phyloP scores from a whole-genome alignment of 2,888 invertebrate genomes.

The Tuta absoluta region DNA sequence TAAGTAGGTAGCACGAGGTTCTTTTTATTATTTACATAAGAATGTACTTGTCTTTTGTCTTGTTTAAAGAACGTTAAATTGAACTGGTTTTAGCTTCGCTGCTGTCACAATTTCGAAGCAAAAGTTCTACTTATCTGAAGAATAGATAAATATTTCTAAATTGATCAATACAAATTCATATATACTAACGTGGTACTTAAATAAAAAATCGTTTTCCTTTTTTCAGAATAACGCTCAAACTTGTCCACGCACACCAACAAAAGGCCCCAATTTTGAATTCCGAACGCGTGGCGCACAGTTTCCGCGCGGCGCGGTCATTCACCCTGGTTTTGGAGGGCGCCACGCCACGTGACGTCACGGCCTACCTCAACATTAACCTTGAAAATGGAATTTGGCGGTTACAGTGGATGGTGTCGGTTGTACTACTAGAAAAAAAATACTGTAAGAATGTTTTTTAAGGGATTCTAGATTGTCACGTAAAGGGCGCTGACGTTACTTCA shows the following conservation, averaged over 20 bases:
- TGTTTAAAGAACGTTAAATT: too few relatives aligned
- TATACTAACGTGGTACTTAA: too few relatives aligned
- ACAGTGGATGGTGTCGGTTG: conserved; percentile 29
- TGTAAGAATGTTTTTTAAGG: background rate
- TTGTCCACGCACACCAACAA: conserved; percentile 59
- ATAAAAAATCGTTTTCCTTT: background rate
- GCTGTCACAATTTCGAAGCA: too few relatives aligned
- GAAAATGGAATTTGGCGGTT: conserved; percentile 60
- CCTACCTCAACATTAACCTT: conserved; percentile 76
- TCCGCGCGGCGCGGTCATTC: conserved; percentile 73
- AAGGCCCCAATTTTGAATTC: conserved; percentile 76
- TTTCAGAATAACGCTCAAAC: conserved; percentile 15
- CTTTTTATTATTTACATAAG: too few relatives aligned
- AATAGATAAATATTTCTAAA: too few relatives aligned
- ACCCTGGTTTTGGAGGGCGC: conserved; percentile 77
- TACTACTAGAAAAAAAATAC: background rate
- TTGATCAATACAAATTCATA: too few relatives aligned
- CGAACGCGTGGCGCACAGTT: conserved; percentile 76
- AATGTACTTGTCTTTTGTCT: too few relatives aligned
- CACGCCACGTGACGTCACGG: conserved; percentile 70
- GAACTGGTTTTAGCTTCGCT: too few relatives aligned
- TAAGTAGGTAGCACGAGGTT: too few relatives aligned
- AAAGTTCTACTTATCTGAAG: too few relatives aligned
- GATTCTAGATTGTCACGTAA: too few relatives aligned
- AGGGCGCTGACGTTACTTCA: too few relatives aligned